phyloP scores from a whole-genome alignment of 2,888 invertebrate genomes.

The Strigamia maritima region DNA sequence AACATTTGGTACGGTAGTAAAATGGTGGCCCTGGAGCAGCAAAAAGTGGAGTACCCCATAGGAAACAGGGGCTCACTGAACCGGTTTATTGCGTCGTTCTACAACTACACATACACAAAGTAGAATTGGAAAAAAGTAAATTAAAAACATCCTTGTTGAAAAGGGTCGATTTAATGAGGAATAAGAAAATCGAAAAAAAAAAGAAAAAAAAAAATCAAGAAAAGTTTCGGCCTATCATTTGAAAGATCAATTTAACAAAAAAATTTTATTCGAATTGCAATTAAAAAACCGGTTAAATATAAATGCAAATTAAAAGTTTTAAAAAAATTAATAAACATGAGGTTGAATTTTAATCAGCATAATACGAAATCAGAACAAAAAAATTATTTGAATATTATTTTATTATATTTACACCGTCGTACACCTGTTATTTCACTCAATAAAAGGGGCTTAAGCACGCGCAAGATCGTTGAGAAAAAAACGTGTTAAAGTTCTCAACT shows the following conservation, averaged over 20 bases:
- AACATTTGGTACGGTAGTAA: neutral
- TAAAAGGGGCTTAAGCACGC: neutral
- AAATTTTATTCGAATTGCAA: too few species aligned
- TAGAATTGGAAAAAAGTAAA: neutral
- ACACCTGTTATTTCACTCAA: neutral
- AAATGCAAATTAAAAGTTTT: too few species aligned
- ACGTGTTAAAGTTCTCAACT: neutral
- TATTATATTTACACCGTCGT: too few species aligned
- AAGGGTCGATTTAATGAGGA: neutral
- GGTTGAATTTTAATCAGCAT: too few species aligned
- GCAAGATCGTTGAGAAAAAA: neutral
- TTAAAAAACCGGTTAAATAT: too few species aligned
- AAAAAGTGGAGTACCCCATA: neutral
- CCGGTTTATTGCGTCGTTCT: neutral
- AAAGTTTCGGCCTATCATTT: too few species aligned
- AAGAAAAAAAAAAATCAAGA: too few species aligned
- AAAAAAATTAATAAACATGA: too few species aligned
- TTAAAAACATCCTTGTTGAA: neutral
- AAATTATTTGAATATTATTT: too few species aligned
- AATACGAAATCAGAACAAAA: too few species aligned
- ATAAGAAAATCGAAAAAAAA: neutral
- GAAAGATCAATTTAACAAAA: too few species aligned
- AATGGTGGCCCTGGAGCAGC: neutral
- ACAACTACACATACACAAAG: neutral
- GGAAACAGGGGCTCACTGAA: neutral